A percentile compares a stretch with the other conserved stretches of the same genome.
Conservation (phyloP, 2,113 vertebrate genomes). For the Anhinga rufa region DNA sequence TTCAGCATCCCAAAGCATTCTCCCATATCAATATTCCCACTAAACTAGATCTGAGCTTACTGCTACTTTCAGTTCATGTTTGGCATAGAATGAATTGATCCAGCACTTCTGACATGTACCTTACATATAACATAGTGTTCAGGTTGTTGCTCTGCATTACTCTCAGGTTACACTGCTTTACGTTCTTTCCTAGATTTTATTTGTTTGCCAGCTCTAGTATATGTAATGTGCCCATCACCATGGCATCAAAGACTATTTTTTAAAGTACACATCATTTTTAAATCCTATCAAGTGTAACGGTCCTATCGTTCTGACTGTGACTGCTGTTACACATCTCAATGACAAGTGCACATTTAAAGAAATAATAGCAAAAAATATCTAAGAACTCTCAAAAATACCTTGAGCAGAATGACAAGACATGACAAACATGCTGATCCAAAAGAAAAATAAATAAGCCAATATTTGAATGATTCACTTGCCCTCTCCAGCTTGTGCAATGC, state of each 20-base stretch:
- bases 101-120: not conserved
- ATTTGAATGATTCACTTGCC: conserved; percentile 3
- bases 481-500: not conserved
- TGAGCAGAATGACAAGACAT: not conserved
- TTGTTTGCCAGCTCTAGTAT: not conserved
- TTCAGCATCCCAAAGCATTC: not conserved
- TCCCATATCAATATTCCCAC: not conserved
- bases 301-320: conserved; percentile 25
- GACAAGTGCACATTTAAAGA: conserved; percentile 26
- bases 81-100: not conserved
- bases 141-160: not conserved
- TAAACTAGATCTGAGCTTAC: not conserved
- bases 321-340: conserved; percentile 31
- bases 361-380: conserved; percentile 1
- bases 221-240: conserved; percentile 16
- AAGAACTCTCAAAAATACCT: not conserved
- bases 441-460: not conserved
- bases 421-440: not conserved
- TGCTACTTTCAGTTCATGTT: not conserved
- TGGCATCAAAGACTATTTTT: conserved; percentile 45
- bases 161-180: not conserved
- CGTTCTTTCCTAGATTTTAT: not conserved
- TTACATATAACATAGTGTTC: not conserved
- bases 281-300: conserved; percentile 55
- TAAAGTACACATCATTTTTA: conserved; percentile 46